Evolutionary conservation across 2,797 vertebrate species (phyloP).

Genomic region (Enteromius trimaculatus): DNA sequence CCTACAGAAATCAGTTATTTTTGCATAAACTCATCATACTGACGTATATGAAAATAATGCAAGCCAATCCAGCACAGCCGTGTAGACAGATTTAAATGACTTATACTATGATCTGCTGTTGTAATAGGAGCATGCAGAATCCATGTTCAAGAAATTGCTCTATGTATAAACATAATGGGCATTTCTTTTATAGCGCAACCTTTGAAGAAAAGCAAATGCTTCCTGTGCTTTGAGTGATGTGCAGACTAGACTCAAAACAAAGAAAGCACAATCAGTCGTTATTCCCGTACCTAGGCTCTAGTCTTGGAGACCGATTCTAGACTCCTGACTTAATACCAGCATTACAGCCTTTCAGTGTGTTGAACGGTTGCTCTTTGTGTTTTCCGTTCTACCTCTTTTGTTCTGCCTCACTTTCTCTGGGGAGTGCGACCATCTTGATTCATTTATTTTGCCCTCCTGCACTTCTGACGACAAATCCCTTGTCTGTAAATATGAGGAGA

Average conservation of each 20-base stretch:
- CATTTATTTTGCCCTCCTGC: constrained; percentile 11
- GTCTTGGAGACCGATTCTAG: constrained; percentile 48
- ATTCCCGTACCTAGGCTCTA: constrained; percentile 29
- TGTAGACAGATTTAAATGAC: not conserved
- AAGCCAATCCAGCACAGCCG: not conserved
- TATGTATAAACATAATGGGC: not conserved
- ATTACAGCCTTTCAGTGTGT: constrained; percentile 53
- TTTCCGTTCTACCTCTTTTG: constrained; percentile 45
- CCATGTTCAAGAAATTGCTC: not conserved
- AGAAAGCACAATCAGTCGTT: constrained; percentile 9
- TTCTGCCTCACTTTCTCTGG: constrained; percentile 31
- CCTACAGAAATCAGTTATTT: not conserved
- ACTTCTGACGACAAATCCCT: constrained; percentile 20
- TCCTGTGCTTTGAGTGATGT: not conserved
- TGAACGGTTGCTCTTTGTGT: constrained; percentile 66
- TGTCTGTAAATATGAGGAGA: constrained; percentile 23
- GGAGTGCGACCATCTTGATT: constrained; percentile 7
- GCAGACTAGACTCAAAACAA: not conserved
- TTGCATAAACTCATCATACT: not conserved
- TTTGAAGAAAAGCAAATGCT: not conserved
- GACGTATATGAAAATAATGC: not conserved
- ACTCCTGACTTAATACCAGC: constrained; percentile 58
- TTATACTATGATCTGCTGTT: not conserved
- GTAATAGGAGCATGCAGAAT: not conserved
- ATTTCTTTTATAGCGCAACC: not conserved